phyloP scores from a whole-genome alignment of 2,113 vertebrate species.

The Asarcornis scutulata region DNA sequence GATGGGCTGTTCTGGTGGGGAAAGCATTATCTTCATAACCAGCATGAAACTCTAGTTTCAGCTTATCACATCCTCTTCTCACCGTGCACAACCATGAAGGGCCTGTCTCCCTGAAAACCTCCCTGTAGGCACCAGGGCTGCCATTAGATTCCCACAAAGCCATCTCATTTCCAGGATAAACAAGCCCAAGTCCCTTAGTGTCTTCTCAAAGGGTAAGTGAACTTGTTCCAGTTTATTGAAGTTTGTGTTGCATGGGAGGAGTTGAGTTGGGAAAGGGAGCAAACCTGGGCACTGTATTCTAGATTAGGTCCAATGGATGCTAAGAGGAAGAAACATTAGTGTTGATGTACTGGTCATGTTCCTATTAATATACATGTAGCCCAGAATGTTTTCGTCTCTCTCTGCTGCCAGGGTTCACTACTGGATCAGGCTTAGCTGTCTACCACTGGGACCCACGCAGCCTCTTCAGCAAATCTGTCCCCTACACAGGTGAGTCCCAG shows the following conservation, averaged over 20 bases:
- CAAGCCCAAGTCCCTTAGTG: background rate
- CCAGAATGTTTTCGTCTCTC: background rate
- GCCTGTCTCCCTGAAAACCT: background rate
- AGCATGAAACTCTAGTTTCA: background rate
- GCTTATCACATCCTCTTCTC: background rate
- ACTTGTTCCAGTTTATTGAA: background rate
- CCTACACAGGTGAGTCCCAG: background rate
- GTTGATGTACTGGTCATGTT: background rate
- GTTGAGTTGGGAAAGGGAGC: background rate
- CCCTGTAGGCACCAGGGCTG: fast-evolving
- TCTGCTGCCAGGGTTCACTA: background rate
- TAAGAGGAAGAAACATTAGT: background rate
- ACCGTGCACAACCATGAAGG: background rate
- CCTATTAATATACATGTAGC: background rate
- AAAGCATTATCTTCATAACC: background rate
- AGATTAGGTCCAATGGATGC: background rate
- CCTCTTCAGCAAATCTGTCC: background rate
- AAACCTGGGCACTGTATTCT: background rate
- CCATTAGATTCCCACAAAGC: background rate
- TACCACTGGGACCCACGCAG: background rate
- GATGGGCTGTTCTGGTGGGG: background rate
- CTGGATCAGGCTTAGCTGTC: background rate
- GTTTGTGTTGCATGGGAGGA: background rate
- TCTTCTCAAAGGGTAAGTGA: background rate
- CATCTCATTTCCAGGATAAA: background rate